A percentile compares a stretch with the other conserved stretches of the same genome.
Conservation (phyloP, 2,888 invertebrate genomes). For the Lamellibrachia satsuma region DNA sequence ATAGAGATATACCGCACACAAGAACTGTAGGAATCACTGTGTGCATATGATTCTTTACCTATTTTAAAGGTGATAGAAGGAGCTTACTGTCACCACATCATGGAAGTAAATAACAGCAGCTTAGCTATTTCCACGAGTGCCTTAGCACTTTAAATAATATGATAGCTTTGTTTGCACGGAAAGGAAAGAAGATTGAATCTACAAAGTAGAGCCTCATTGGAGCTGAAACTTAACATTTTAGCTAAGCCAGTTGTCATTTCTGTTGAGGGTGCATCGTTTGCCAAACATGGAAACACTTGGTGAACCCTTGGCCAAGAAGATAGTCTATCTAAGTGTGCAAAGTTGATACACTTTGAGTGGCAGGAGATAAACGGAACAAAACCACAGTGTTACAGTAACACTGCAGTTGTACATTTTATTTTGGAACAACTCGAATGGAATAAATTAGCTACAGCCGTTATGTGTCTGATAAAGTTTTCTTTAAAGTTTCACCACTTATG, state of each 20-base stretch:
- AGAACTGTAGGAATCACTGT: too few species aligned
- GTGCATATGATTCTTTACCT: not conserved
- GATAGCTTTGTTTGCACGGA: not conserved
- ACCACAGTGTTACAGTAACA: not conserved
- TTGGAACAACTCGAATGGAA: not conserved
- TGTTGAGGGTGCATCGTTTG: not conserved
- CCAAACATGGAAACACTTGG: not conserved
- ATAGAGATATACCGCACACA: not conserved
- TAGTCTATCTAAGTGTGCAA: not conserved
- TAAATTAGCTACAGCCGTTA: not conserved
- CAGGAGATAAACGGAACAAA: not conserved
- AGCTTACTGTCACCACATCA: not conserved
- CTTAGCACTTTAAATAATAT: not conserved
- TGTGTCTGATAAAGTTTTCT: not conserved
- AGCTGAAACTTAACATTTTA: not conserved
- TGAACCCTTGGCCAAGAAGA: not conserved
- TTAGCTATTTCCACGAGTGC: too few species aligned
- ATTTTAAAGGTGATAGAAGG: not conserved
- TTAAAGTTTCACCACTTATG: not conserved
- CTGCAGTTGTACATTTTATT: not conserved
- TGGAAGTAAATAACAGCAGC: too few species aligned
- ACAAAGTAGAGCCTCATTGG: not conserved
- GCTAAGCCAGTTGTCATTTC: not conserved
- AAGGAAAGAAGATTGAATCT: not conserved
- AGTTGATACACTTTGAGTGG: not conserved